A percentile compares a stretch with the other conserved stretches of the same genome.
Conservation (phyloP, 2,888 invertebrate species). For the Melipona beecheii region DNA sequence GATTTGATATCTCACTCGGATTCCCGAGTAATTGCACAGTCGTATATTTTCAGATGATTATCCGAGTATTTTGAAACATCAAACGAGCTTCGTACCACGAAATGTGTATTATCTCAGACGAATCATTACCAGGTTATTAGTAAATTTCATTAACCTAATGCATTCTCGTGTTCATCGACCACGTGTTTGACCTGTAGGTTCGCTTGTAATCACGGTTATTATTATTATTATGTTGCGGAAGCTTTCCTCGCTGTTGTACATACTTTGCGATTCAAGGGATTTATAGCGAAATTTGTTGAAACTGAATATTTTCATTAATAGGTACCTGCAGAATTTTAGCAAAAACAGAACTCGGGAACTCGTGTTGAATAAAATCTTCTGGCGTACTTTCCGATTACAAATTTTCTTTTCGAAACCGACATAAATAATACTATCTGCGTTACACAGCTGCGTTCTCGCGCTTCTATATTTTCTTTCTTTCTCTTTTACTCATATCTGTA, state of each 20-base stretch:
- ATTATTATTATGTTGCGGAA: neutral
- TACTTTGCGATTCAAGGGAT: neutral
- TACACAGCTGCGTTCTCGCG: no score
- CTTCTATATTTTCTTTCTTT: no score
- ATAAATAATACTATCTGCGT: no score
- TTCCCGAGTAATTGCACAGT: no score
- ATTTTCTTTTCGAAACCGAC: no score
- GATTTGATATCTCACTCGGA: no score
- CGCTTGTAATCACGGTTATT: neutral
- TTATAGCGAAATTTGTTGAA: neutral
- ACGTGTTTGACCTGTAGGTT: slow-evolving; percentile 2
- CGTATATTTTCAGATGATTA: no score
- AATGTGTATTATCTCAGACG: neutral
- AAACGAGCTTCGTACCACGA: neutral
- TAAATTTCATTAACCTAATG: slow-evolving; percentile 61
- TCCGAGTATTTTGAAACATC: no score
- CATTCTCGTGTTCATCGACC: slow-evolving; percentile 16
- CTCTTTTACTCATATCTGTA: neutral
- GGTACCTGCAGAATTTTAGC: neutral
- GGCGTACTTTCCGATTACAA: no score
- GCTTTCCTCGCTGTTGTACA: neutral
- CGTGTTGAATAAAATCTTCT: no score
- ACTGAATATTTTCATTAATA: neutral
- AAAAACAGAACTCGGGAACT: no score
- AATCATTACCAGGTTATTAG: slow-evolving; percentile 43